A percentile compares a stretch with the other conserved stretches of the same genome.
These are phyloP conservation scores for Bugulina stolonifera DNA, from an alignment of 2,888 invertebrate genomes.

Conservation along the genomic window DNA sequence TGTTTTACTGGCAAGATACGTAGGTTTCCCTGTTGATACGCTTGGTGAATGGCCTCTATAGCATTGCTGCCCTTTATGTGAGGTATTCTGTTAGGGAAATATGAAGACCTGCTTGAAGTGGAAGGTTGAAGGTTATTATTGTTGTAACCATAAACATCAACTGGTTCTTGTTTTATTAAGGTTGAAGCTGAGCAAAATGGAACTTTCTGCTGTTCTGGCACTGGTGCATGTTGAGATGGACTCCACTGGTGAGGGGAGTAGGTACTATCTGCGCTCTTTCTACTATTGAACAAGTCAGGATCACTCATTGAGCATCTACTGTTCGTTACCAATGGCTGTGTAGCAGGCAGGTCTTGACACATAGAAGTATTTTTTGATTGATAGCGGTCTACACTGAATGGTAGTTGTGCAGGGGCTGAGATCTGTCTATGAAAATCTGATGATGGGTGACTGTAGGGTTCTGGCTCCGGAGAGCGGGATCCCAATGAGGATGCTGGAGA, in stretches of 20 bases:
- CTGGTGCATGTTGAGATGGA: background rate
- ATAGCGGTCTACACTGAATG: background rate
- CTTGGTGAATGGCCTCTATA: slow-evolving; percentile 18
- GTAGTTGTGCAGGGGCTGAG: slow-evolving; percentile 21
- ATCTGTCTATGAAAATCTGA: slow-evolving; percentile 2
- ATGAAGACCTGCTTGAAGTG: background rate
- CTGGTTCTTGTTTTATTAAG: background rate
- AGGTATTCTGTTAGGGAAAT: background rate
- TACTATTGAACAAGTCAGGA: slow-evolving; percentile 4
- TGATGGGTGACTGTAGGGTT: background rate
- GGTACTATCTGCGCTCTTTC: background rate
- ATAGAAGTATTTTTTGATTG: background rate
- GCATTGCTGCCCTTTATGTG: slow-evolving; percentile 14
- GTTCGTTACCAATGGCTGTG: background rate
- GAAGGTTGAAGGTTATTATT: background rate
- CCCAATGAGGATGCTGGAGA: background rate
- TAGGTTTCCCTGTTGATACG: slow-evolving; percentile 10
- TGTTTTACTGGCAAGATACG: slow-evolving; percentile 86
- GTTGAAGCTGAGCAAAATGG: background rate
- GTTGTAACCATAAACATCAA: slow-evolving; percentile 11
- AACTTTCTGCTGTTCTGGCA: background rate
- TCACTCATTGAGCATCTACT: slow-evolving; percentile 18
- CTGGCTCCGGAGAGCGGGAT: slow-evolving; percentile 8
- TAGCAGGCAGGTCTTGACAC: background rate
- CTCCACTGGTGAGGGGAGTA: slow-evolving; percentile 8